Percentiles rank a stretch among this genome's conserved stretches.
These are phyloP conservation scores for Helarctos malayanus DNA, from an alignment of 2,797 vertebrate species.

Conservation along the genomic window DNA sequence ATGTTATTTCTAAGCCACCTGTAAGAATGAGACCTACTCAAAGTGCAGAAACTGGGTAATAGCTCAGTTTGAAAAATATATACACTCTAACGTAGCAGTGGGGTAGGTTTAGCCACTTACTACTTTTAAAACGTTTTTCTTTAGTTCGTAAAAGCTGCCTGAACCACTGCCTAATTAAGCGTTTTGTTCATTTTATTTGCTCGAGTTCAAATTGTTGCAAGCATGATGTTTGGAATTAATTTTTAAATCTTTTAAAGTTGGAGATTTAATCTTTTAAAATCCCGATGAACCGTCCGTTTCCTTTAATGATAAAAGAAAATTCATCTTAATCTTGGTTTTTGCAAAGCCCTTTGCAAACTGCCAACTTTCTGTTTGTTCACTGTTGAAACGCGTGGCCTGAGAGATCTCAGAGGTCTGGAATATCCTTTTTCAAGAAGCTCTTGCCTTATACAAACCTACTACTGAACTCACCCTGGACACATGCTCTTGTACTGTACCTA, in stretches of 20 bases:
- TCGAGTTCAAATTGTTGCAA: not conserved
- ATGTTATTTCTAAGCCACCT: not conserved
- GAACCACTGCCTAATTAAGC: not conserved
- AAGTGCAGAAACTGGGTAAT: not conserved
- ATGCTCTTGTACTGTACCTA: not conserved
- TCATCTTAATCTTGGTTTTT: not conserved
- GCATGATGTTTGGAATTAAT: not conserved
- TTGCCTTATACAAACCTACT: not conserved
- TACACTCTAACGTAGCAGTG: not conserved
- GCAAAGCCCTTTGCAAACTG: not conserved
- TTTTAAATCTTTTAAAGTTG: not conserved
- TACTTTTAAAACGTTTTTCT: not conserved
- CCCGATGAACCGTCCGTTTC: not conserved
- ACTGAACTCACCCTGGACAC: fast-evolving
- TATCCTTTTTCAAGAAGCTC: not conserved
- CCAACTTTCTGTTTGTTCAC: not conserved
- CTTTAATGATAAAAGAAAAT: slow-evolving; percentile 11
- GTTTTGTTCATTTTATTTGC: not conserved
- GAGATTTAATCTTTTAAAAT: not conserved
- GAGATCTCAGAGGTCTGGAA: not conserved
- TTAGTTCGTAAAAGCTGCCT: slow-evolving; percentile 5
- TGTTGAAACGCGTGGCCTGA: not conserved
- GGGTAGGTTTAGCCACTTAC: not conserved
- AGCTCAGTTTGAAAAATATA: not conserved
- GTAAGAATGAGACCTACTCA: not conserved